phyloP scores from a whole-genome alignment of 2,888 invertebrate species.

The Drosophila neotestacea region DNA sequence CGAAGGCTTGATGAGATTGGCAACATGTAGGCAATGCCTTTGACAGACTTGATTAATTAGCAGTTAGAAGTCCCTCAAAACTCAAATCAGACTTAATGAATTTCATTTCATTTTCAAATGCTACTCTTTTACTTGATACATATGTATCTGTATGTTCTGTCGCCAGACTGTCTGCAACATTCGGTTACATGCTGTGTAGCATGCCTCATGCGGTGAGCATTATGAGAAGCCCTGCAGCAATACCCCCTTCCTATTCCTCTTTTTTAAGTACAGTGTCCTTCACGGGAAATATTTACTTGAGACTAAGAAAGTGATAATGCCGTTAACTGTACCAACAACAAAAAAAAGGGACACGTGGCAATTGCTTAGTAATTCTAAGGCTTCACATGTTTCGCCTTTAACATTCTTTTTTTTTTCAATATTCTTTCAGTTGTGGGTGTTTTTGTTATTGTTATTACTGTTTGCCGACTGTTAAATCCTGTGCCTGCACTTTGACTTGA shows the following conservation, averaged over 20 bases:
- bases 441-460: conserved; percentile 21
- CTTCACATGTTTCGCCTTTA: conserved; percentile 50
- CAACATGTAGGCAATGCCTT: conserved; percentile 53
- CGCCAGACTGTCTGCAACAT: conserved; percentile 9
- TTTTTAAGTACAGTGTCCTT: conserved; percentile 22
- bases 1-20: conserved; percentile 19
- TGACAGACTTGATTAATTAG: conserved; percentile 62
- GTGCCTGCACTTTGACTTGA: conserved; percentile 51
- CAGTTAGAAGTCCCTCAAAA: conserved; percentile 36
- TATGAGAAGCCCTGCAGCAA: conserved; percentile 71
- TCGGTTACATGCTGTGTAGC: conserved; percentile 13
- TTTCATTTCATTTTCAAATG: conserved; percentile 40
- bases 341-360: conserved; percentile 50
- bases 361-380: conserved; percentile 70
- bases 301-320: conserved; percentile 43
- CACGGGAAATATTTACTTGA: conserved; percentile 37
- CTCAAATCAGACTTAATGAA: conserved; percentile 51
- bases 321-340: conserved; percentile 13
- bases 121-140: conserved; percentile 3
- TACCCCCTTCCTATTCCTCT: conserved; percentile 11
- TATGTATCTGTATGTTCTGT: background rate
- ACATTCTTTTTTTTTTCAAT: conserved; percentile 27
- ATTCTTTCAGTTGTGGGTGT: conserved; percentile 12
- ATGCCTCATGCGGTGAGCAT: conserved; percentile 70
- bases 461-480: conserved; percentile 39